Evolutionary conservation across 1,140 invertebrate species (phyloP).

Genomic region (Venturia canescens): DNA sequence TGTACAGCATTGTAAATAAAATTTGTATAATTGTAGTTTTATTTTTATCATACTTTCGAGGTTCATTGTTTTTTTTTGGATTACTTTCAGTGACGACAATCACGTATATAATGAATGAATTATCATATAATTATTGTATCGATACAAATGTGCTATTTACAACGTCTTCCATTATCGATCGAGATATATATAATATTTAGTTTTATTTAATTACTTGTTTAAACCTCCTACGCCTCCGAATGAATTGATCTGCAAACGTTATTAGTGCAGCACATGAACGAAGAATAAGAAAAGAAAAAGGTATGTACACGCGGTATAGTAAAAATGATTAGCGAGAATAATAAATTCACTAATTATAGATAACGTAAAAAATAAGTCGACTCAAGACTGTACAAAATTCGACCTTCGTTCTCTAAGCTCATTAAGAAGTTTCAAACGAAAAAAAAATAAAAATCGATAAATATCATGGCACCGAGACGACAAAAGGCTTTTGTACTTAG

Average conservation of each 20-base stretch:
- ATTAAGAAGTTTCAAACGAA: slow-evolving; percentile 28
- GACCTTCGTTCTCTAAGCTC: slow-evolving; percentile 44
- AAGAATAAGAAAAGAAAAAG: slow-evolving; percentile 31
- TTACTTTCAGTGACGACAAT: background rate
- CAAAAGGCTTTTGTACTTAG: too few relatives aligned
- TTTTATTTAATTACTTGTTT: slow-evolving; percentile 19
- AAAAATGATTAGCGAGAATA: slow-evolving; percentile 14
- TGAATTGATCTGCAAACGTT: slow-evolving; percentile 48
- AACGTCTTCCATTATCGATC: slow-evolving; percentile 55
- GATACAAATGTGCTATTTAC: slow-evolving; percentile 62
- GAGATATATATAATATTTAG: slow-evolving; percentile 4
- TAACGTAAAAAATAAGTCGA: slow-evolving; percentile 37
- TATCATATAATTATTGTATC: slow-evolving; percentile 35
- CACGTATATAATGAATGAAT: background rate
- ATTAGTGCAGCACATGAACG: slow-evolving; percentile 51
- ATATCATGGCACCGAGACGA: too few relatives aligned
- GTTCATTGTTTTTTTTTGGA: background rate
- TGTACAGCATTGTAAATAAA: background rate
- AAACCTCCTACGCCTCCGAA: slow-evolving; percentile 1
- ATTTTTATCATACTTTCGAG: slow-evolving; percentile 9
- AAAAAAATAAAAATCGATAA: background rate
- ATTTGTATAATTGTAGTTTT: slow-evolving; percentile 17
- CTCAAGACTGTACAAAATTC: slow-evolving; percentile 48
- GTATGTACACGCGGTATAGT: slow-evolving; percentile 58
- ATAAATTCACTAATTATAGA: slow-evolving; percentile 1